Percentiles rank a stretch among this genome's conserved stretches.
These are phyloP conservation scores for Hippocampus guttulatus DNA, from an alignment of 2,113 vertebrate genomes.

Conservation along the genomic window DNA sequence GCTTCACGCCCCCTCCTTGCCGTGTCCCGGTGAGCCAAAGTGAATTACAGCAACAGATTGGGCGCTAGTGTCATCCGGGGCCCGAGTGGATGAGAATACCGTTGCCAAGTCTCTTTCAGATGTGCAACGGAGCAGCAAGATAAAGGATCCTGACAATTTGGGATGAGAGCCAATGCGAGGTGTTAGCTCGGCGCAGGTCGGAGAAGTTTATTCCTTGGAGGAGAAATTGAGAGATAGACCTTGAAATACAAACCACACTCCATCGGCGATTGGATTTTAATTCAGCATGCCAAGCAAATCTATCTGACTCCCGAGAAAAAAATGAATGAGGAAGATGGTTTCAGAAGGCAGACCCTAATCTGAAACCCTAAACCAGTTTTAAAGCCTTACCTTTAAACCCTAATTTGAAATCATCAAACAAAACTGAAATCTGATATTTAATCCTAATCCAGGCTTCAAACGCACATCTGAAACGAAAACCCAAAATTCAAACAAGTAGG, in stretches of 20 bases:
- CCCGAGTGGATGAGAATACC: constrained; percentile 56
- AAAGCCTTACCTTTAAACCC: too few relatives aligned
- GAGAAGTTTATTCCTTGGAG: not conserved
- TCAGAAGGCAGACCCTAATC: not conserved
- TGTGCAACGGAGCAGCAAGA: constrained; percentile 18
- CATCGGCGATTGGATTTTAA: not conserved
- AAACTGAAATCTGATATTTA: too few relatives aligned
- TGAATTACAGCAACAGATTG: constrained; percentile 74
- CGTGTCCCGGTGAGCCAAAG: constrained; percentile 61
- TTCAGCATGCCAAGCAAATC: not conserved
- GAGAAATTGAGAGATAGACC: too few relatives aligned
- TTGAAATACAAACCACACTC: too few relatives aligned
- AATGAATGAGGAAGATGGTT: not conserved
- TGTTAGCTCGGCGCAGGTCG: not conserved
- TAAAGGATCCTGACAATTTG: not conserved
- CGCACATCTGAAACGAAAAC: not conserved
- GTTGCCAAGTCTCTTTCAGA: constrained; percentile 61
- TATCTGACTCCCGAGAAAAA: not conserved
- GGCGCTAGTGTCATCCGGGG: constrained; percentile 64
- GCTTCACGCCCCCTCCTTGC: constrained; percentile 59
- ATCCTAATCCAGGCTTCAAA: not conserved
- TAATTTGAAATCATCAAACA: too few relatives aligned
- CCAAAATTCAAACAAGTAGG: not conserved
- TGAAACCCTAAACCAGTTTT: constrained; percentile 1
- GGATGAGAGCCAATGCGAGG: not conserved